phyloP scores from a whole-genome alignment of 2,888 invertebrate genomes.

The Macroteleia sp. region DNA sequence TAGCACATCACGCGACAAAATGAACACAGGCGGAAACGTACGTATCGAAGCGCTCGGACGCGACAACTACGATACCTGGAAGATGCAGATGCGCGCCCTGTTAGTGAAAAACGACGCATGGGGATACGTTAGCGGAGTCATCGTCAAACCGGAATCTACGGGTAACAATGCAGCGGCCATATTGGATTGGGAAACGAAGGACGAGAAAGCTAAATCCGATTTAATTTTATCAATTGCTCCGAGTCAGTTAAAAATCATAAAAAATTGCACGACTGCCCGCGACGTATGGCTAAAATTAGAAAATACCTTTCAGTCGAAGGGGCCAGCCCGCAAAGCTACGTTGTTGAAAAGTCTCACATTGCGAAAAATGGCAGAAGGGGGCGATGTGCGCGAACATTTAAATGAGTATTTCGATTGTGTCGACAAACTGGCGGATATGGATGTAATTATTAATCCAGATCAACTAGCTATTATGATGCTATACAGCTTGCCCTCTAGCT shows the following conservation, averaged over 20 bases:
- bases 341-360: slow-evolving; percentile 2
- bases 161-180: background rate
- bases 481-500: slow-evolving; percentile 47
- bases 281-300: slow-evolving; percentile 2
- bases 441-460: slow-evolving; percentile 15
- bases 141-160: background rate
- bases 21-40: background rate
- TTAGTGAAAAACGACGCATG: slow-evolving; percentile 7
- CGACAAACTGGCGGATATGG: slow-evolving; percentile 21
- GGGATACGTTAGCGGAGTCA: background rate
- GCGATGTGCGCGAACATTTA: slow-evolving; percentile 21
- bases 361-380: slow-evolving; percentile 12
- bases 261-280: slow-evolving; percentile 1
- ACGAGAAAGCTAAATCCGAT: slow-evolving; percentile 17
- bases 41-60: slow-evolving; percentile 8
- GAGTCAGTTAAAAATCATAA: background rate
- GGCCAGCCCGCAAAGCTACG: slow-evolving; percentile 12
- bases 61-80: slow-evolving; percentile 17
- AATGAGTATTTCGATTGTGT: slow-evolving; percentile 2
- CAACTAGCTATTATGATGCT: slow-evolving; percentile 33
- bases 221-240: background rate
- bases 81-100: slow-evolving; percentile 17
- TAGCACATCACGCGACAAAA: too few relatives aligned
- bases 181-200: background rate
- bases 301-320: slow-evolving; percentile 4